Conservation (phyloP, 2,113 vertebrate genomes). For the Dicaeum eximium region DNA sequence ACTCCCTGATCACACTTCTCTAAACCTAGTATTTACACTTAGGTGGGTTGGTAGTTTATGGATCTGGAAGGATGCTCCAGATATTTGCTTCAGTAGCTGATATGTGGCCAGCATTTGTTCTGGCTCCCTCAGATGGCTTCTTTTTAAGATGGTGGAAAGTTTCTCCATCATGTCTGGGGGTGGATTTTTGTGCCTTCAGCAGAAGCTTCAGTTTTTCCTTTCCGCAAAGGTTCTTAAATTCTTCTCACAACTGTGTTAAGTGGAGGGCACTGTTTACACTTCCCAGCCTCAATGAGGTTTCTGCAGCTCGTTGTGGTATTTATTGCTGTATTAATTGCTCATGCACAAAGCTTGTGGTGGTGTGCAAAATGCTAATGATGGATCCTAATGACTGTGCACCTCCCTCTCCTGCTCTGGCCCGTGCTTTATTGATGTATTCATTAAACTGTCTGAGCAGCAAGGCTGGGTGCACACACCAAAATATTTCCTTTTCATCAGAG, state of each 20-base stretch:
- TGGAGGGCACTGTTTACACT: not conserved
- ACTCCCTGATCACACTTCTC: not conserved
- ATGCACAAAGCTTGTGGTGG: not conserved
- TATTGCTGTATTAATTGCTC: conserved; percentile 28
- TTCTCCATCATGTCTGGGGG: not conserved
- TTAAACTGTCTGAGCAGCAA: conserved; percentile 6
- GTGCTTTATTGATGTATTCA: conserved; percentile 29
- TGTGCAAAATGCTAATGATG: conserved; percentile 40
- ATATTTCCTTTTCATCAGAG: not conserved
- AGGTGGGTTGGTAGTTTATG: not conserved
- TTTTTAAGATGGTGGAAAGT: not conserved
- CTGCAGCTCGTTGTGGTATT: not conserved
- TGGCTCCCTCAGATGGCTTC: not conserved
- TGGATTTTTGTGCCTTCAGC: not conserved
- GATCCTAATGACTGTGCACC: not conserved
- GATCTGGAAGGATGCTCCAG: not conserved
- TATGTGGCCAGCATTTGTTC: not conserved
- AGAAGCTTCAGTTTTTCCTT: not conserved
- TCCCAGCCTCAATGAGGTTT: not conserved
- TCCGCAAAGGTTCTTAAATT: not conserved
- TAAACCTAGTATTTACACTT: not conserved
- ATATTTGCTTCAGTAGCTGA: not conserved
- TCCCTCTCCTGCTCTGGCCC: not conserved
- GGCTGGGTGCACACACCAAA: not conserved
- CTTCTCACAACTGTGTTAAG: not conserved